phyloP scores from a whole-genome alignment of 2,797 vertebrate species.

The Agapornis canus region DNA sequence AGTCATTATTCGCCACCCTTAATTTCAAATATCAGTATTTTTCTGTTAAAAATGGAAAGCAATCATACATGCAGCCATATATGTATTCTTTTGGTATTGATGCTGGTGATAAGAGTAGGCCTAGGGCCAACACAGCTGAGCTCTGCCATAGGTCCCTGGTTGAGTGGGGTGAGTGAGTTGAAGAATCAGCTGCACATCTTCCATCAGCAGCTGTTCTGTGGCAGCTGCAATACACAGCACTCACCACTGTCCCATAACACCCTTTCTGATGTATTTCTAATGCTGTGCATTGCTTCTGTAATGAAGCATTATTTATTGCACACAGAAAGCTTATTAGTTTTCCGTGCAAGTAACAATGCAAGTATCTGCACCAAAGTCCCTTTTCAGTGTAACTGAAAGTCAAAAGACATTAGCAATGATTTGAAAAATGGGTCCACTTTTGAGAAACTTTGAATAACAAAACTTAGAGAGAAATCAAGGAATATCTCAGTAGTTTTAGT shows the following conservation, averaged over 20 bases:
- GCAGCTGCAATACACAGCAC: not conserved
- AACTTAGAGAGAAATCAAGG: not conserved
- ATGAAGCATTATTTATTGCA: not conserved
- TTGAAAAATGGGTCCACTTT: not conserved
- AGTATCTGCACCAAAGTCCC: not conserved
- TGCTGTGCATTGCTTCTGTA: not conserved
- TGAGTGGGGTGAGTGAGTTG: not conserved
- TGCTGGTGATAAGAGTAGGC: not conserved
- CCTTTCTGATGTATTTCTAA: not conserved
- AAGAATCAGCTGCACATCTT: not conserved
- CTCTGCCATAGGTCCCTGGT: not conserved
- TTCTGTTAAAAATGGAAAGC: not conserved
- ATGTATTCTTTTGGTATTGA: not conserved
- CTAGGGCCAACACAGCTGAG: not conserved
- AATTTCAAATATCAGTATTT: not conserved
- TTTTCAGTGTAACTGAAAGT: not conserved
- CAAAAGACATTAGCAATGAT: not conserved
- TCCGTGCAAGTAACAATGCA: not conserved
- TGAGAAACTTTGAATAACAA: not conserved
- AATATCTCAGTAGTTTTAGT: not conserved
- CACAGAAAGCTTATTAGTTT: not conserved
- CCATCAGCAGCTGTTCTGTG: not conserved
- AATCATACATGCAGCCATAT: not conserved
- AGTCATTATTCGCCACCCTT: not conserved
- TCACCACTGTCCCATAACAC: not conserved